phyloP scores from a whole-genome alignment of 1,140 invertebrate genomes.

The Drosophila funebris region DNA sequence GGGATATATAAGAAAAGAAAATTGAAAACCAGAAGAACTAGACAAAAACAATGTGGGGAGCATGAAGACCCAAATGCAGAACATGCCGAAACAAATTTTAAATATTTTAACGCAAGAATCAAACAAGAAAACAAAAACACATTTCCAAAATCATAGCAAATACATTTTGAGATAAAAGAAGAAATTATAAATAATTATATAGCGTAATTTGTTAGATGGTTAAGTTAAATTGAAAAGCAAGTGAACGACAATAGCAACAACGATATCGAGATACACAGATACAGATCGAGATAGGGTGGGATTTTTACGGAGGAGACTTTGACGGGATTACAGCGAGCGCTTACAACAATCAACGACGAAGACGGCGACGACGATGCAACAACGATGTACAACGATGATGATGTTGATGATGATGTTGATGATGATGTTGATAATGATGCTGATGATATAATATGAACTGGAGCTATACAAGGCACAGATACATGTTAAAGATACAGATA shows the following conservation, averaged over 20 bases:
- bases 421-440: too few relatives aligned
- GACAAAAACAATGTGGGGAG: constrained; percentile 25
- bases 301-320: neutral
- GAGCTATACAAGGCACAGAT: constrained; percentile 27
- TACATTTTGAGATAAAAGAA: neutral
- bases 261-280: constrained; percentile 6
- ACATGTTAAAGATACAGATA: constrained; percentile 15
- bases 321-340: constrained; percentile 49
- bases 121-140: neutral
- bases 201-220: constrained; percentile 15
- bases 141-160: neutral
- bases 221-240: constrained; percentile 3
- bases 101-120: constrained; percentile 10
- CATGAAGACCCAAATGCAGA: constrained; percentile 14
- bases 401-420: neutral
- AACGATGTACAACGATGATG: constrained; percentile 11
- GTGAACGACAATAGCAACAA: constrained; percentile 37
- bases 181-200: neutral
- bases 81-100: constrained; percentile 28
- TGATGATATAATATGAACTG: constrained; percentile 1
- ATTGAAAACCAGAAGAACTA: constrained; percentile 20
- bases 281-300: constrained; percentile 3
- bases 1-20: constrained; percentile 24
- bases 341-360: constrained; percentile 54
- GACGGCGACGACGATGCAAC: constrained; percentile 11